Percentiles rank a stretch among this genome's conserved stretches.
phyloP scores from a whole-genome alignment of 2,888 invertebrate genomes.

The Pammene fasciana region DNA sequence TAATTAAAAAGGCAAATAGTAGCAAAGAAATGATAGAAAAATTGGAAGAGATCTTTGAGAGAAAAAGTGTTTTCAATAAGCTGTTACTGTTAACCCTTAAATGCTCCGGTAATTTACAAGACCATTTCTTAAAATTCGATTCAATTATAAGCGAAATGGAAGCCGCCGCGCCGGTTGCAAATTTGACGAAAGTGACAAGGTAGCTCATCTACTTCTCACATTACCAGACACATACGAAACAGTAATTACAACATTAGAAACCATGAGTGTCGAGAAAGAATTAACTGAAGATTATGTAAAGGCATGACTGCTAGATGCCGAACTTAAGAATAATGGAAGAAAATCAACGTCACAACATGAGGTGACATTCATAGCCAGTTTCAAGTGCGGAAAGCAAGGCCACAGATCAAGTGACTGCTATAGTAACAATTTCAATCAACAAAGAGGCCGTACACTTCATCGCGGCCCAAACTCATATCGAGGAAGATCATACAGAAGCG shows the following conservation, averaged over 20 bases:
- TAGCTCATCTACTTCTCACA: neutral
- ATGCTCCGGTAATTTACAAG: too few species aligned
- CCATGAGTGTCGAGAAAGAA: too few species aligned
- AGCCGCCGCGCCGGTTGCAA: neutral
- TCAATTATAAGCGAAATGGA: too few species aligned
- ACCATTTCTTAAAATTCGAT: too few species aligned
- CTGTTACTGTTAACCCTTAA: too few species aligned
- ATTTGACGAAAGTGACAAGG: neutral
- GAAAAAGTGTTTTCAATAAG: constrained; percentile 8
- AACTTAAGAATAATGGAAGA: neutral
- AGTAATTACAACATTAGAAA: too few species aligned
- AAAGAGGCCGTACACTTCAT: neutral
- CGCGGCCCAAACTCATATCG: neutral
- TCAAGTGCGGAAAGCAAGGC: neutral
- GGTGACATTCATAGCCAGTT: neutral
- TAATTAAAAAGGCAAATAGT: neutral
- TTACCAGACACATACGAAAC: neutral
- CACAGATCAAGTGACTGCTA: neutral
- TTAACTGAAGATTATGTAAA: constrained; percentile 5
- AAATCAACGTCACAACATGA: neutral
- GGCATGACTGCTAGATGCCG: constrained; percentile 4
- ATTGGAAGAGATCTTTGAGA: constrained; percentile 2
- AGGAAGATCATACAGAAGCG: neutral
- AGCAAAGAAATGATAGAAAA: neutral
- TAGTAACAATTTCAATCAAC: too few species aligned